Evolutionary conservation across 2,888 invertebrate species (phyloP).

Genomic region (Acronicta alni): DNA sequence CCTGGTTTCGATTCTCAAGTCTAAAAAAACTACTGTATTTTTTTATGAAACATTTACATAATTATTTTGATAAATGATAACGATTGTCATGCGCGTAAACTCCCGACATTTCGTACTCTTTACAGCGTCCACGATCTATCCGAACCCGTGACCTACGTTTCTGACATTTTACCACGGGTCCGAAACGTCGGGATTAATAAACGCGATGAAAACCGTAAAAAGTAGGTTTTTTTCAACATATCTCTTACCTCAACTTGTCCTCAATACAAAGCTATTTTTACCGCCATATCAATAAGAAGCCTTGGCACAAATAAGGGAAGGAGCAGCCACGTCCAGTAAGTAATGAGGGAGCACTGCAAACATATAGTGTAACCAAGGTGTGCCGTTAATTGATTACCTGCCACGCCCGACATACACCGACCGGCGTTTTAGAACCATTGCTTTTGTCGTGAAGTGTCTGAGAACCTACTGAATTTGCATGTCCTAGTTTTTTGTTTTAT

Average conservation of each 20-base stretch:
- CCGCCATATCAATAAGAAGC: conserved; percentile 63
- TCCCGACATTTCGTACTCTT: too few relatives aligned
- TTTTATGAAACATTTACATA: too few relatives aligned
- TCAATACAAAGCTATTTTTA: conserved; percentile 46
- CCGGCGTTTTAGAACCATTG: conserved; percentile 56
- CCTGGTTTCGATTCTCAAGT: too few relatives aligned
- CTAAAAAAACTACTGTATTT: too few relatives aligned
- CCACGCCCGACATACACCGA: conserved; percentile 73
- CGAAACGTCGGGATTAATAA: too few relatives aligned
- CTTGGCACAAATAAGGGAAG: conserved; percentile 67
- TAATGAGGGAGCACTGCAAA: conserved; percentile 84
- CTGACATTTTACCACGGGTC: too few relatives aligned
- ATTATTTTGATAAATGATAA: too few relatives aligned
- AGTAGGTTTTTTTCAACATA: too few relatives aligned
- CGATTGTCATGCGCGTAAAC: too few relatives aligned
- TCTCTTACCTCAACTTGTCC: background rate
- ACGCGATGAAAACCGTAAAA: too few relatives aligned
- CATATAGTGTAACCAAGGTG: conserved; percentile 82
- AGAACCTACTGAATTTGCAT: conserved; percentile 45
- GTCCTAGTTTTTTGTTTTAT: conserved; percentile 17
- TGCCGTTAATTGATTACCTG: conserved; percentile 82
- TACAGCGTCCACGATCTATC: too few relatives aligned
- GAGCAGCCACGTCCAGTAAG: conserved; percentile 78
- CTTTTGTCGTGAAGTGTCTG: conserved; percentile 37
- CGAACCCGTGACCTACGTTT: too few relatives aligned